Percentiles rank a stretch among this genome's conserved stretches.
Conservation (phyloP, 1,140 invertebrate genomes). For the Neodiprion virginianus region DNA sequence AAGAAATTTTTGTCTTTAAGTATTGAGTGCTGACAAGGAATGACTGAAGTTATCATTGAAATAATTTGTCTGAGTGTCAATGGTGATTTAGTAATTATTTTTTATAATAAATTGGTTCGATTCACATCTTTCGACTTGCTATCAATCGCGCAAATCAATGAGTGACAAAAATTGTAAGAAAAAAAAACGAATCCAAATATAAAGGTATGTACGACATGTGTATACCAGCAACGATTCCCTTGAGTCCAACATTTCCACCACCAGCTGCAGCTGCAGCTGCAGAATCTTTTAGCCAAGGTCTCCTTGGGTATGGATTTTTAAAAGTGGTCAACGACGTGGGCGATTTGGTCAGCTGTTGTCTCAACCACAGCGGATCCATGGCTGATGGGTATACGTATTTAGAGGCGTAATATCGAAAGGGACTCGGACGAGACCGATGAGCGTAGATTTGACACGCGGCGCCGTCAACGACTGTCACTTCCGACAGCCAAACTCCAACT, state of each 20-base stretch:
- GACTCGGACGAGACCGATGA: not conserved
- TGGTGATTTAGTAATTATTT: too few species aligned
- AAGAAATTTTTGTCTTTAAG: too few species aligned
- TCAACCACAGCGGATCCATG: conserved; percentile 32
- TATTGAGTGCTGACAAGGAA: too few species aligned
- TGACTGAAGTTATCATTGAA: too few species aligned
- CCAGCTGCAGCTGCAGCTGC: conserved; percentile 72
- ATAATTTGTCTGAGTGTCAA: too few species aligned
- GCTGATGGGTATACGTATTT: not conserved
- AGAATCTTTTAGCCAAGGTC: conserved; percentile 75
- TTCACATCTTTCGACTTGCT: too few species aligned
- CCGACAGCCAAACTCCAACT: not conserved
- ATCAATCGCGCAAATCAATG: too few species aligned
- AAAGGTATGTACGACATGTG: conserved; percentile 3
- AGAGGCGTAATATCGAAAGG: too few species aligned
- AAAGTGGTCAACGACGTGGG: not conserved
- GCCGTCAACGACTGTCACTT: not conserved
- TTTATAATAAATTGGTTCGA: too few species aligned
- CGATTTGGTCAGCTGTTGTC: conserved; percentile 13
- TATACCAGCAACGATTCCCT: conserved; percentile 84
- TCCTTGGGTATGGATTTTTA: conserved; percentile 64
- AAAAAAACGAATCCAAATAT: too few species aligned
- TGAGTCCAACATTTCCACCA: conserved; percentile 68
- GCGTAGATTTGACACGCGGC: not conserved
- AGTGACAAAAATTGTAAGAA: too few species aligned